A percentile compares a stretch with the other conserved stretches of the same genome.
Conservation (phyloP, 1,140 invertebrate species). For the Hyles vespertilio region DNA sequence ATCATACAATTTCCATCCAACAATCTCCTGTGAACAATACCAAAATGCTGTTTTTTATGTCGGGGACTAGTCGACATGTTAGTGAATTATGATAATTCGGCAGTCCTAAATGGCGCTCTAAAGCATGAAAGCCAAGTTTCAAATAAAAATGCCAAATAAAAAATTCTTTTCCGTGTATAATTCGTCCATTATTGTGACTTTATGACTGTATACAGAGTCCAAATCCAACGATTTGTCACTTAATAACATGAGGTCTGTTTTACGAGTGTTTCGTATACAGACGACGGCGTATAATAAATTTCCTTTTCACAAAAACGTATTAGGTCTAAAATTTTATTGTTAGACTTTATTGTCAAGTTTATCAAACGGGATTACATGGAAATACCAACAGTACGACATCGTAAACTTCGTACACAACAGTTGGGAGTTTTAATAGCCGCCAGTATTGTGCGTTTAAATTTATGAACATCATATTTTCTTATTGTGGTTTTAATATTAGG, state of each 20-base stretch:
- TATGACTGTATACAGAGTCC: conserved; percentile 36
- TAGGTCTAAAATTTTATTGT: conserved; percentile 55
- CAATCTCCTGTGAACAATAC: no score
- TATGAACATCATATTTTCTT: conserved; percentile 39
- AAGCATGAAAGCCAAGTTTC: conserved; percentile 6
- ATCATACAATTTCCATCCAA: conserved; percentile 31
- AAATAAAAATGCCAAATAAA: conserved; percentile 22
- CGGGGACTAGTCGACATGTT: not conserved
- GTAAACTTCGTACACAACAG: conserved; percentile 40
- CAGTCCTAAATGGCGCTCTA: not conserved
- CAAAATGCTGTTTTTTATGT: no score
- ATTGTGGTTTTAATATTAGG: conserved; percentile 22
- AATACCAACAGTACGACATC: conserved; percentile 38
- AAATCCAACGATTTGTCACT: conserved; percentile 53
- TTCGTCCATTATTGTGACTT: conserved; percentile 44
- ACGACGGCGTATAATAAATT: conserved; percentile 39
- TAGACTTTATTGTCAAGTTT: conserved; percentile 53
- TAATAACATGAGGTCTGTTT: conserved; percentile 51
- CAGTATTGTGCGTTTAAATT: conserved; percentile 36
- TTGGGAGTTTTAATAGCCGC: conserved; percentile 40
- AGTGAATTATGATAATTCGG: not conserved
- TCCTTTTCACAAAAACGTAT: conserved; percentile 52
- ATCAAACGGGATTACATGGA: conserved; percentile 42
- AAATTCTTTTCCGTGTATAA: conserved; percentile 41
- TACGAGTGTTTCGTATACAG: conserved; percentile 33